These are phyloP conservation scores for Lamproptera curius DNA, from an alignment of 2,888 invertebrate genomes.

Conservation along the genomic window DNA sequence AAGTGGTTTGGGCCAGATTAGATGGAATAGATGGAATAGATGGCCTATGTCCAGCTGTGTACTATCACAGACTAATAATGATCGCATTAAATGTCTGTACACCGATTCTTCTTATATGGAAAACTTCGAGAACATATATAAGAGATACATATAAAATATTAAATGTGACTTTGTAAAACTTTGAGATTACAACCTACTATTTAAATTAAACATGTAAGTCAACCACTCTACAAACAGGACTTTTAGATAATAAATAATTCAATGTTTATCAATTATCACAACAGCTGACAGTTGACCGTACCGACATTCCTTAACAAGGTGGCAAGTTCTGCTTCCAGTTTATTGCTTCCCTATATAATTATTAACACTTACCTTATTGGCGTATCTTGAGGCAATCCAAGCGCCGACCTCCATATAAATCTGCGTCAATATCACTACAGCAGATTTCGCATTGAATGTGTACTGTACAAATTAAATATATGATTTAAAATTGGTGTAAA, in stretches of 20 bases:
- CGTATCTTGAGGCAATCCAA: constrained; percentile 1
- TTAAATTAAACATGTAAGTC: not conserved
- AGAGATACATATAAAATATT: not conserved
- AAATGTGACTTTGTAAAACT: too few species aligned
- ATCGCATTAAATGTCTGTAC: too few species aligned
- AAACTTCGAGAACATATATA: not conserved
- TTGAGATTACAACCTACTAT: not conserved
- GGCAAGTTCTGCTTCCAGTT: constrained; percentile 6
- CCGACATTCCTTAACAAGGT: constrained; percentile 3
- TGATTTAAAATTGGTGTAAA: too few species aligned
- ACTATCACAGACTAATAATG: too few species aligned
- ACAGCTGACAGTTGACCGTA: not conserved
- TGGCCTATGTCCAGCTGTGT: too few species aligned
- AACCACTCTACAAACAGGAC: not conserved
- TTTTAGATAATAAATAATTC: not conserved
- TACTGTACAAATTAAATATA: too few species aligned
- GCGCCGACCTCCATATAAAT: constrained; percentile 4
- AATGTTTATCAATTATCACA: not conserved
- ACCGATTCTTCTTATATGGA: too few species aligned
- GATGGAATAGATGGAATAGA: too few species aligned
- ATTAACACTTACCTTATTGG: constrained; percentile 13
- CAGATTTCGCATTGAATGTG: too few species aligned
- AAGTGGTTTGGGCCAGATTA: too few species aligned
- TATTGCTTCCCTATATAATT: constrained; percentile 6
- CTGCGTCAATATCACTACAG: too few species aligned